A percentile compares a stretch with the other conserved stretches of the same genome.
Conservation (phyloP, 1,140 invertebrate species). For the Oryzaephilus surinamensis region DNA sequence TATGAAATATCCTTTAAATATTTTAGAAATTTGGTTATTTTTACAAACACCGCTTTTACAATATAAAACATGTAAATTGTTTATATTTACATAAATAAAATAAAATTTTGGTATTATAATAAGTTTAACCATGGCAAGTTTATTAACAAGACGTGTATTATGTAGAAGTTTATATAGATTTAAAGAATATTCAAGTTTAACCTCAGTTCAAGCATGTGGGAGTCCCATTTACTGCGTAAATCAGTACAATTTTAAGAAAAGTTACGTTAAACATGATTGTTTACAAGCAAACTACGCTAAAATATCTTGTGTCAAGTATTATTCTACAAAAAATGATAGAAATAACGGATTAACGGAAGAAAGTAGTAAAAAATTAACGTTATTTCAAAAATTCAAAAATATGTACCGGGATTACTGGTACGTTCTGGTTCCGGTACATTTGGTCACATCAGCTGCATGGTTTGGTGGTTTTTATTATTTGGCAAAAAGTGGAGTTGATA, state of each 20-base stretch:
- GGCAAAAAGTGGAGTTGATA: conserved; percentile 83
- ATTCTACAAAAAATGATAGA: background rate
- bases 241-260: background rate
- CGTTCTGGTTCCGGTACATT: conserved; percentile 80
- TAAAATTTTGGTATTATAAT: no score
- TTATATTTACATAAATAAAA: no score
- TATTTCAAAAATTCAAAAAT: conserved; percentile 79
- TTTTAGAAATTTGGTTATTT: no score
- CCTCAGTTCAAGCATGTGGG: no score
- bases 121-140: conserved; percentile 10
- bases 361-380: conserved; percentile 39
- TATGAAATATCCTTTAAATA: no score
- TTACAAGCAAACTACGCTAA: background rate
- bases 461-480: conserved; percentile 74
- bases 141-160: conserved; percentile 1
- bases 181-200: conserved; percentile 1
- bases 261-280: background rate
- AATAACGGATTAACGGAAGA: conserved; percentile 8
- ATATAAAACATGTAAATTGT: no score
- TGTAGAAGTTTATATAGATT: conserved; percentile 5
- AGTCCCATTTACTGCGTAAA: background rate
- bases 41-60: no score
- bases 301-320: background rate
- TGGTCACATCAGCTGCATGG: conserved; percentile 77
- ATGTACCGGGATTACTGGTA: conserved; percentile 94